Percentiles rank a stretch among this genome's conserved stretches.
Evolutionary conservation across 2,888 invertebrate species (phyloP).

Genomic region (Drosophila subquinaria): DNA sequence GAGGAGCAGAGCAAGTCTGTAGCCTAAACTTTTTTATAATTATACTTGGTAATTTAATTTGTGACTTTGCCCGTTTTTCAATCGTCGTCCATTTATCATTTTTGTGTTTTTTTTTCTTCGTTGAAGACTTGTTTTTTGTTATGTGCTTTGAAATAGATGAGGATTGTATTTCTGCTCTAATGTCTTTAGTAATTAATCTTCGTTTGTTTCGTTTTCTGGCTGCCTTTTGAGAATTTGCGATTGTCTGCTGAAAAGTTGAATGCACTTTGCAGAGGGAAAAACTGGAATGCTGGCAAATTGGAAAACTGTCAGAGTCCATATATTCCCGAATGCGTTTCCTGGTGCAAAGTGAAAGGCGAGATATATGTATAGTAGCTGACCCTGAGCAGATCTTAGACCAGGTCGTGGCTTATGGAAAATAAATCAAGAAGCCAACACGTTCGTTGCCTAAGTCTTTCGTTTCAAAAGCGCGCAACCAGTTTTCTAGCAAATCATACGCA

Average conservation of each 20-base stretch:
- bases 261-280: conserved; percentile 53
- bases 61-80: conserved; percentile 58
- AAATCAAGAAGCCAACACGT: conserved; percentile 68
- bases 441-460: conserved; percentile 66
- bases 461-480: conserved; percentile 46
- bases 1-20: conserved; percentile 16
- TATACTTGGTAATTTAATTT: conserved; percentile 69
- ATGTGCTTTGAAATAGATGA: conserved; percentile 16
- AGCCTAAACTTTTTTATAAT: conserved; percentile 27
- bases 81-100: conserved; percentile 61
- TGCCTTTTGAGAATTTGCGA: conserved; percentile 29
- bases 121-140: conserved; percentile 43
- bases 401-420: conserved; percentile 35
- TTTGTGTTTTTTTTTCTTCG: conserved; percentile 25
- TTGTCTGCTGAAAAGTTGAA: conserved; percentile 66
- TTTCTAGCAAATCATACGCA: conserved; percentile 29
- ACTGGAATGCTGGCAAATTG: conserved; percentile 18
- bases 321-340: conserved; percentile 59
- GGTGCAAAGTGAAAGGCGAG: conserved; percentile 72
- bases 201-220: conserved; percentile 32
- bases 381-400: conserved; percentile 53
- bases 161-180: conserved; percentile 29
- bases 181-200: conserved; percentile 64
- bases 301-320: conserved; percentile 16
- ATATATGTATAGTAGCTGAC: conserved; percentile 49